Base-by-base conservation (phyloP, 2,888 invertebrate genomes). In the Heterodera filipjevi region DNA sequence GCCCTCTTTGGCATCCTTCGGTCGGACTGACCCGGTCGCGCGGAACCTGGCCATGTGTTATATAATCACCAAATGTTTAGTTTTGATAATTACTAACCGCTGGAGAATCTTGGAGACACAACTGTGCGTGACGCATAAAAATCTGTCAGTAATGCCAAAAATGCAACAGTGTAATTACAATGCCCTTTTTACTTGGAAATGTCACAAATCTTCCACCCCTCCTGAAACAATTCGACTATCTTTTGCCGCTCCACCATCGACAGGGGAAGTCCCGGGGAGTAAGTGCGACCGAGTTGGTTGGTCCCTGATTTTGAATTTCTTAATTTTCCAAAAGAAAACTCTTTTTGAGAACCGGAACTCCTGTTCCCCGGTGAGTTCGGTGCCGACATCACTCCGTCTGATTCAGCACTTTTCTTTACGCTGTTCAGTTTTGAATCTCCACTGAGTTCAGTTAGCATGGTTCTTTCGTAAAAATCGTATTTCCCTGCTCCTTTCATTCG, bases 161-260 rank as follows among this genome's bases (percentile, higher is more conserved):
- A 49, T 22, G 35, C n/a, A 33, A 44, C 33, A n/a, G 19, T 44
- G 27, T 30, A 8, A n/a, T 39, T 39, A 0, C 3, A 22, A 12
- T 32, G 46, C 8, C 14, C 32, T 44, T 27, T n/a, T 44, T 39
- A 71, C 80, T 87, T 87, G 44, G 86, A 86, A 77, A 88, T 88
- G 78, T 88, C 88, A 80, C 88, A 88, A 32, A 88, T 88, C 79
- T 87, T 87, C 88, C 88, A 88, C 10, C 87, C 87, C 35, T 79
- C 82, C 83, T 86, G 81, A 81, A 85, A 87, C 44, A 88, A 70
- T 30, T 83, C 81, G 30, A 88, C 87, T 74, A 88, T 88, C 46
- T 87, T 83, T 73, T 88, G 85, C 12, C 88, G 80, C 77, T 88
- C 88, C 80, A 79, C 81, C 86, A 88, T 86, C 39, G 86, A 86